A percentile compares a stretch with the other conserved stretches of the same genome.
These are phyloP conservation scores for Slavum lentiscoides DNA, from an alignment of 2,888 invertebrate genomes.

Conservation along the genomic window DNA sequence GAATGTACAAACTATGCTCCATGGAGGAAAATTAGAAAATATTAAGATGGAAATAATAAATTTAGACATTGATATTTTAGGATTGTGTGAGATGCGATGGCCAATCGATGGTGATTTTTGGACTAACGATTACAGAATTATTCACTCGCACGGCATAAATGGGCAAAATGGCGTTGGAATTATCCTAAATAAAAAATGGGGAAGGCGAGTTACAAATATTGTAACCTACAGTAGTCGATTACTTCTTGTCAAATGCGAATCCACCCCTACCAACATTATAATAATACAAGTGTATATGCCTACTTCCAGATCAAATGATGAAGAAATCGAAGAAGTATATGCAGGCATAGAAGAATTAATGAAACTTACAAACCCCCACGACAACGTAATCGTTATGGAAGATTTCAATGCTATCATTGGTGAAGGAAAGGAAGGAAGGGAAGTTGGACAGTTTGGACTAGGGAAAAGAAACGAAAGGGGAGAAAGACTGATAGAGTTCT, in stretches of 20 bases:
- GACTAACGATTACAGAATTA: slow-evolving; percentile 12
- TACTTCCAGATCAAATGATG: slow-evolving; percentile 1
- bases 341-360: slow-evolving; percentile 23
- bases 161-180: slow-evolving; percentile 27
- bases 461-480: slow-evolving; percentile 35
- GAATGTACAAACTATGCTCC: too few species aligned
- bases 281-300: slow-evolving; percentile 35
- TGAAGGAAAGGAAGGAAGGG: slow-evolving; percentile 22
- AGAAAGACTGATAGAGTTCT: slow-evolving; percentile 8
- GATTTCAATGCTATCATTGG: slow-evolving; percentile 1
- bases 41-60: slow-evolving; percentile 29
- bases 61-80: slow-evolving; percentile 20
- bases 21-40: not conserved
- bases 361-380: slow-evolving; percentile 12
- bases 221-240: slow-evolving; percentile 5
- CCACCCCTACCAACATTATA: slow-evolving; percentile 2
- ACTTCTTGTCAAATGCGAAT: slow-evolving; percentile 3
- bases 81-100: slow-evolving; percentile 27
- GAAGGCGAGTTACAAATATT: not conserved
- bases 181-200: slow-evolving; percentile 5
- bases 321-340: too few species aligned
- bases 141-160: not conserved
- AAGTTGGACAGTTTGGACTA: slow-evolving; percentile 23
- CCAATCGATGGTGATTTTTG: not conserved
- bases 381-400: slow-evolving; percentile 17